Evolutionary conservation across 2,888 invertebrate species (phyloP).

Genomic region (Priapulus caudatus): DNA sequence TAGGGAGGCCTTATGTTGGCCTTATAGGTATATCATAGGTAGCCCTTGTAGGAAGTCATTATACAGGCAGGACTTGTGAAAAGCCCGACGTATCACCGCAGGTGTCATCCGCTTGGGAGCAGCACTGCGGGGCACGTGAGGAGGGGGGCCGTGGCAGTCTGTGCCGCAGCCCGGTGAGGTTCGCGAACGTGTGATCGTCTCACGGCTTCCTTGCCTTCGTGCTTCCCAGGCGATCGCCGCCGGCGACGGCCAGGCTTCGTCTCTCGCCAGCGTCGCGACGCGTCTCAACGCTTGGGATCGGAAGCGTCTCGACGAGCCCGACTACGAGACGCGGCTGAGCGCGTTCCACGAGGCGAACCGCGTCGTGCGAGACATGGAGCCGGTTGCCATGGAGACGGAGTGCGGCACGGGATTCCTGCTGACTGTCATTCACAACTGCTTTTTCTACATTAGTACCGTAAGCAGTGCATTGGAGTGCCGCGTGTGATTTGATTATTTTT

Average conservation of each 20-base stretch:
- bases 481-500: constrained; percentile 3
- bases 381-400: constrained; percentile 43
- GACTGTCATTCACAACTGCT: constrained; percentile 65
- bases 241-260: background rate
- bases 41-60: too few species aligned
- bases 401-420: constrained; percentile 48
- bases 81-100: too few species aligned
- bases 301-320: constrained; percentile 84
- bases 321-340: constrained; percentile 66
- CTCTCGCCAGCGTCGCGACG: too few species aligned
- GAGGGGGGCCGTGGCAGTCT: too few species aligned
- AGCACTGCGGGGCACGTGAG: too few species aligned
- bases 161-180: too few species aligned
- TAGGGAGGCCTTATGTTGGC: too few species aligned
- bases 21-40: too few species aligned
- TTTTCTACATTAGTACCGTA: constrained; percentile 54
- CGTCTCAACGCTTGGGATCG: constrained; percentile 74
- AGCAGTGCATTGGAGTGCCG: constrained; percentile 19
- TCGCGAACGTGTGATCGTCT: too few species aligned
- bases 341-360: constrained; percentile 54
- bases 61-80: too few species aligned
- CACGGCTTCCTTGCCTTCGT: constrained; percentile 9
- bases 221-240: constrained; percentile 10
- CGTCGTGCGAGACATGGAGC: background rate
- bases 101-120: too few species aligned